A percentile compares a stretch with the other conserved stretches of the same genome.
These are phyloP conservation scores for Phrynosoma blainvillii DNA, from an alignment of 2,113 vertebrate species.

Conservation along the genomic window DNA sequence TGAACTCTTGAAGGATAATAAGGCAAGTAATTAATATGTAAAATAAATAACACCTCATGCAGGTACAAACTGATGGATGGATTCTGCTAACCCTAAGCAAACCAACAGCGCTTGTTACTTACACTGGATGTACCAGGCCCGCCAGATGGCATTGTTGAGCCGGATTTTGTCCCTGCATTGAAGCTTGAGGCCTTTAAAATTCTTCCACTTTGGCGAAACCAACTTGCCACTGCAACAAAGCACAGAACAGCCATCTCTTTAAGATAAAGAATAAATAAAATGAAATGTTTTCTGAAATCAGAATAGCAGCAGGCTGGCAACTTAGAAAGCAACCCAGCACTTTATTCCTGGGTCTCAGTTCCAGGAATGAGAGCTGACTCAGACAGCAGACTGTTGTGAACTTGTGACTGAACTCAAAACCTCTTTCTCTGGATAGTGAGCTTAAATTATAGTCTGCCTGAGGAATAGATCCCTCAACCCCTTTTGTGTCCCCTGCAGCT, in stretches of 20 bases:
- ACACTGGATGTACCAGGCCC: slow-evolving; percentile 99
- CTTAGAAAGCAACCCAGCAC: neutral
- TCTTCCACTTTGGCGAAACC: slow-evolving; percentile 99
- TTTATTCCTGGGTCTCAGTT: fast-evolving
- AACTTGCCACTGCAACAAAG: slow-evolving; percentile 88
- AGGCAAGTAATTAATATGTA: no score
- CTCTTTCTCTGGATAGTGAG: neutral
- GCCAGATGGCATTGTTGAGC: slow-evolving; percentile 99
- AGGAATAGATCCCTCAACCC: neutral
- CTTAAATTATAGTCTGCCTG: neutral
- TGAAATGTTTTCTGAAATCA: slow-evolving; percentile 9
- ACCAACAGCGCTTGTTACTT: slow-evolving; percentile 61
- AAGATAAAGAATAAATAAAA: neutral
- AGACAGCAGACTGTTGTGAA: neutral
- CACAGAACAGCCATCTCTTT: slow-evolving; percentile 19
- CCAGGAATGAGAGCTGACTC: neutral
- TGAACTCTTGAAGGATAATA: neutral
- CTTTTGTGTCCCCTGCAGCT: no score
- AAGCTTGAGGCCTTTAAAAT: slow-evolving; percentile 97
- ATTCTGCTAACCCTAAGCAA: fast-evolving
- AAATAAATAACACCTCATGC: neutral
- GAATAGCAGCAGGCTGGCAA: neutral
- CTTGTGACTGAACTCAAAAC: neutral
- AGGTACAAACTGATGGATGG: fast-evolving
- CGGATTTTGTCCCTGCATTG: slow-evolving; percentile 99